Evolutionary conservation across 2,888 invertebrate species (phyloP), one percentile per base, ranked within the genome.

Genomic region (Neoitamus cyanurus): DNA sequence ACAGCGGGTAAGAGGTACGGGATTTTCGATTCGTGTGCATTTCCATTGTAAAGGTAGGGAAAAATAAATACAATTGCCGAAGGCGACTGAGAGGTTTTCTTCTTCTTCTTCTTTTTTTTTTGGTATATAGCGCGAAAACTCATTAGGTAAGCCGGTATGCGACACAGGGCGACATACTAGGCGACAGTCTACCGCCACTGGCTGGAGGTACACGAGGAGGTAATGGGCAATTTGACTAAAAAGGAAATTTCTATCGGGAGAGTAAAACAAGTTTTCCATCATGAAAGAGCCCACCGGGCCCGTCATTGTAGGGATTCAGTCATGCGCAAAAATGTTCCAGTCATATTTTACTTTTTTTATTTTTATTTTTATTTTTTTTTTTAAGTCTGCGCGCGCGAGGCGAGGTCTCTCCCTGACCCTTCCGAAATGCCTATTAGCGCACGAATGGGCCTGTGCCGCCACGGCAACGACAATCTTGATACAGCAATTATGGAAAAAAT

Each of bases 261-360:
- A n/a, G n/a, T n/a, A 36, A 36, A 36, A 36, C 7, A 36, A 36
- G 36, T 31, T 70, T 70, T n/a, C 11, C 11, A 70, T 15, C 7
- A 30, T 7, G 70, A 73, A 69, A 69, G 28, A 15, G 9, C 30
- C 25, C 30, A 69, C 28, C 28, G 68, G 9, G 9, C 6, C 68
- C 20, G 20, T 34, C 73, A 37, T 73, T 73, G 37, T 73, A 37
- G 25, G 9, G 9, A 15, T 73, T 7, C 73, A 73, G 15, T 73
- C 73, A 73, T 37, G 73, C 73, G 73, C 73, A 73, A 73, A 37
- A 73, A 34, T 73, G 34, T 73, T 36, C 36, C 31, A 30, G 15
- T 72, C 42, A 42, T 42, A 42, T n/a, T 42, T 42, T n/a, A 42
- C 42, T 42, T n/a, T 42, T 42, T n/a, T n/a, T 5, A 3, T 42